Evolutionary conservation across 2,797 vertebrate species (phyloP), one percentile per base, ranked within the genome.

Genomic region (Mallotus villosus): DNA sequence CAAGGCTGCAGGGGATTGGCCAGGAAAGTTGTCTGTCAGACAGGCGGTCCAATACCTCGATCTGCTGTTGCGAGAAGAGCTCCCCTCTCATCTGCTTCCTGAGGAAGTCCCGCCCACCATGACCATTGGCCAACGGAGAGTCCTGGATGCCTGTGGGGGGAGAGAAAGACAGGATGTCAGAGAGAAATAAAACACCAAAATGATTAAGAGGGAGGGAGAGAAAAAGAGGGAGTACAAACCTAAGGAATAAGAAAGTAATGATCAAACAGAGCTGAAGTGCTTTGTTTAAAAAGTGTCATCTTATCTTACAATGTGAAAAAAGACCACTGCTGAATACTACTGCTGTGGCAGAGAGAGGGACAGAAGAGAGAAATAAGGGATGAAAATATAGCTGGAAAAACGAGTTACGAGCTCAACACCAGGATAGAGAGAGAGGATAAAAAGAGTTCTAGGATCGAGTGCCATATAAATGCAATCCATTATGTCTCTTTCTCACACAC

Each of bases 31-130:
- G 96, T 89, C 95, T 95, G 90, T 98, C 97, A 85, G 98, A 97
- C 86, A 97, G 95, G 55, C 94, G 94, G 88, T 97, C 97, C 94
- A 98, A 90, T 91, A 99, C 97, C 92, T 99, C 97, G 83, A 99
- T 93, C 91, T 99, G 97, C 91, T 99, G 97, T 71, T 96, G 95
- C 1, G 97, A 97, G 90, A 99, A 99, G 77, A 99, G 94, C 85
- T 99, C 97, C 85, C 97, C 97, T 87, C 97, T 91, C 97, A 99
- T 98, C 93, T 99, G 97, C 90, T 99, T 99, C 90, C 97, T 94
- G 81, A 99, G 95, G 90, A 98, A 98, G 90, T 99, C 97, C 93
- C 97, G 95, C 87, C 97, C 96, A 0, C 95, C 93, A 73, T 98
- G 95, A 19, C 95, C 97, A 1, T 98, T 99, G 27, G 95, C 93